Percentiles rank a stretch among this genome's conserved stretches.
These are phyloP conservation scores for Ptychochromis oligacanthus DNA, from an alignment of 2,113 vertebrate genomes.

Conservation along the genomic window DNA sequence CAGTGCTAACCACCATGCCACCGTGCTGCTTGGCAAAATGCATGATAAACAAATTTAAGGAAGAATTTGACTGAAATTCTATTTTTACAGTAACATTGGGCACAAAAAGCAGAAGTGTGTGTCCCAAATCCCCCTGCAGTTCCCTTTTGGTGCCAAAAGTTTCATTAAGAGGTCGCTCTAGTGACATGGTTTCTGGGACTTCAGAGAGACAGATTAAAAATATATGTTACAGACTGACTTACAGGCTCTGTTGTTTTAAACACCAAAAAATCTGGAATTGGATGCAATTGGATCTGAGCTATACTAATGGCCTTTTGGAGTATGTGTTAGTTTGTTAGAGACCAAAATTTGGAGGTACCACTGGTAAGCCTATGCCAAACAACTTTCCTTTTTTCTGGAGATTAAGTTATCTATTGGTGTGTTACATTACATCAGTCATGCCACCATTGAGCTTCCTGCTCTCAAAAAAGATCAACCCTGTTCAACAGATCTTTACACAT, in stretches of 20 bases:
- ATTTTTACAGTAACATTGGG: too few relatives aligned
- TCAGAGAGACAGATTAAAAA: background rate
- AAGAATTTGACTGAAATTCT: background rate
- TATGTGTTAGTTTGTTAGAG: background rate
- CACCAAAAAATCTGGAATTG: background rate
- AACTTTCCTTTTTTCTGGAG: background rate
- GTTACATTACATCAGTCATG: background rate
- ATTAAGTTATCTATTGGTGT: rapidly evolving
- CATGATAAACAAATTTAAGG: background rate
- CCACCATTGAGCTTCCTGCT: background rate
- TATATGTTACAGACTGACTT: too few relatives aligned
- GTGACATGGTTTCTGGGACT: background rate
- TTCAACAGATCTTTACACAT: background rate
- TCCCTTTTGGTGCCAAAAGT: too few relatives aligned
- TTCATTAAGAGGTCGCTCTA: too few relatives aligned
- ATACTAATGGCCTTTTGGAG: background rate
- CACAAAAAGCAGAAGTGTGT: too few relatives aligned
- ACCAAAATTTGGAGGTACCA: background rate
- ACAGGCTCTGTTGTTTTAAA: background rate
- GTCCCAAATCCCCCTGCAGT: too few relatives aligned
- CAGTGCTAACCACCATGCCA: too few relatives aligned
- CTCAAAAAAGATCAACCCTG: background rate
- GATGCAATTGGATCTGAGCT: background rate
- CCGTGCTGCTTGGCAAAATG: too few relatives aligned
- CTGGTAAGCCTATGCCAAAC: background rate